Evolutionary conservation across 2,113 vertebrate species (phyloP).

Genomic region (Catharus bicknelli): DNA sequence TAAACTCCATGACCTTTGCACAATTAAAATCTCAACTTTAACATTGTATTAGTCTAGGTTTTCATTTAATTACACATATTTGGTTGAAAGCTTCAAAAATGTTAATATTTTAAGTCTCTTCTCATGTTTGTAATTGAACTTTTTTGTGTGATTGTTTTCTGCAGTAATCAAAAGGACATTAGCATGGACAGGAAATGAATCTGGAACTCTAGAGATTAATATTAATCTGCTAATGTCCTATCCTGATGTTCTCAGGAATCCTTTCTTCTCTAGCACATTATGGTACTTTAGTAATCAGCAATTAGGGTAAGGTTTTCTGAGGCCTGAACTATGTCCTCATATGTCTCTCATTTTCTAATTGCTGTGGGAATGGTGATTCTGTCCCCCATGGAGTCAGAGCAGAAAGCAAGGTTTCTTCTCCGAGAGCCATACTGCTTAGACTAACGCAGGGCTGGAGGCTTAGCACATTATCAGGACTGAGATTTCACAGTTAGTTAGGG

Average conservation of each 20-base stretch:
- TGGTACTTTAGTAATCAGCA: slow-evolving; percentile 64
- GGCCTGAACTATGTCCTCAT: slow-evolving; percentile 53
- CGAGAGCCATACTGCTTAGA: neutral
- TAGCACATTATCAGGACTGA: neutral
- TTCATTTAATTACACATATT: slow-evolving; percentile 76
- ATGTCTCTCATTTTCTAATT: slow-evolving; percentile 65
- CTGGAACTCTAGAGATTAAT: slow-evolving; percentile 80
- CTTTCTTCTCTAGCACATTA: slow-evolving; percentile 67
- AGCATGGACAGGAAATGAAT: slow-evolving; percentile 77
- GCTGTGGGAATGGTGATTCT: slow-evolving; percentile 44
- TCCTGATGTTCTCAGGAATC: slow-evolving; percentile 69
- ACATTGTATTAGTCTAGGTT: slow-evolving; percentile 64
- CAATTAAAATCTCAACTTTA: slow-evolving; percentile 67
- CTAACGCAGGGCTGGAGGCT: neutral
- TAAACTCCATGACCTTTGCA: slow-evolving; percentile 57
- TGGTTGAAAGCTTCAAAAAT: slow-evolving; percentile 71
- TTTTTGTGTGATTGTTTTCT: slow-evolving; percentile 74
- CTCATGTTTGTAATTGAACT: slow-evolving; percentile 73
- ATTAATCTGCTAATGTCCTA: slow-evolving; percentile 79
- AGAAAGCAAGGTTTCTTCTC: slow-evolving; percentile 41
- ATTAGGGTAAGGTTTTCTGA: slow-evolving; percentile 65
- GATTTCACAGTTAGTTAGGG: neutral
- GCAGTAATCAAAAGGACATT: slow-evolving; percentile 76
- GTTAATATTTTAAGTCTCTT: slow-evolving; percentile 80
- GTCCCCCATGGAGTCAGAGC: slow-evolving; percentile 40